These are phyloP conservation scores for Glandiceps talaboti DNA, from an alignment of 53 echinoderm and acorn worm species.

Conservation along the genomic window DNA sequence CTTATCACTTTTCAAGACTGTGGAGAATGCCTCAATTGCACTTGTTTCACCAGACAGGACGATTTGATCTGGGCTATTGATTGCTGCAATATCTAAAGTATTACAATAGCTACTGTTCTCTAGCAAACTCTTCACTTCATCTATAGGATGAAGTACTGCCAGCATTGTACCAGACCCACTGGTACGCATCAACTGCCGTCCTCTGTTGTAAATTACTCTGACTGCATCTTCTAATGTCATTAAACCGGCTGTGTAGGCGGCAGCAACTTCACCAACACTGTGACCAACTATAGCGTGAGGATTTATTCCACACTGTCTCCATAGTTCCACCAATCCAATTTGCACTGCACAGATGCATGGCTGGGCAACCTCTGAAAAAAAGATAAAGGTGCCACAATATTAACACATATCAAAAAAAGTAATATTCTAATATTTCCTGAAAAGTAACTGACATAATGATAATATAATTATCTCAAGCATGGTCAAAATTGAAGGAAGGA, in stretches of 20 bases:
- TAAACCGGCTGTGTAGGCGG: slow-evolving; percentile 42
- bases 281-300: slow-evolving; percentile 41
- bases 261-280: slow-evolving; percentile 53
- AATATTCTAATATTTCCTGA: too few relatives aligned
- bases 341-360: slow-evolving; percentile 29
- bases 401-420: too few relatives aligned
- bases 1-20: slow-evolving; percentile 14
- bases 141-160: slow-evolving; percentile 28
- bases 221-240: slow-evolving; percentile 25
- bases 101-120: slow-evolving; percentile 1
- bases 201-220: slow-evolving; percentile 29
- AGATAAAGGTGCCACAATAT: too few relatives aligned
- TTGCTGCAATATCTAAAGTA: slow-evolving; percentile 35
- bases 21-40: slow-evolving; percentile 17
- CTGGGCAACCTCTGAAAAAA: slow-evolving; percentile 38
- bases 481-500: neutral
- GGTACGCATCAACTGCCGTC: slow-evolving; percentile 24
- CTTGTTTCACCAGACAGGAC: slow-evolving; percentile 28
- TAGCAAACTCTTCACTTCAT: slow-evolving; percentile 15
- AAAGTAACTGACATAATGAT: neutral
- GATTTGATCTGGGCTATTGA: slow-evolving; percentile 37
- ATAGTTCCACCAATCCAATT: slow-evolving; percentile 37
- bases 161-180: slow-evolving; percentile 54
- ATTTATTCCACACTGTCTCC: slow-evolving; percentile 23
- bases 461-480: neutral